These are phyloP conservation scores for Hydropsyche tenuis DNA, from an alignment of 1,140 invertebrate genomes.

Conservation along the genomic window DNA sequence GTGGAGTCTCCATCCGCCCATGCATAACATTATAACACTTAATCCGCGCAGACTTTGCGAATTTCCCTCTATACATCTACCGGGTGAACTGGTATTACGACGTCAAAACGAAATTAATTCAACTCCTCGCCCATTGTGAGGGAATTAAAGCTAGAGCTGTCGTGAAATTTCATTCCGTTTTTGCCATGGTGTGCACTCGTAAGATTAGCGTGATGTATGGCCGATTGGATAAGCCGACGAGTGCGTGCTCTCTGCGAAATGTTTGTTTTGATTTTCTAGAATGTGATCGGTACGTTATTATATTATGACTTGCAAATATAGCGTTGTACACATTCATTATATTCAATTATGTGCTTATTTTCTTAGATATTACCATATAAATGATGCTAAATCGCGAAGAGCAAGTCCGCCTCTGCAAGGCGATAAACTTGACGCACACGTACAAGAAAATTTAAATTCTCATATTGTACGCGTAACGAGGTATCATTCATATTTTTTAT, in stretches of 20 bases:
- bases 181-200: too few species aligned
- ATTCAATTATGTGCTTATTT: constrained; percentile 18
- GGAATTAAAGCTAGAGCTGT: not conserved
- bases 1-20: not conserved
- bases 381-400: constrained; percentile 17
- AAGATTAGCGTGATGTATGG: too few species aligned
- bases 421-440: not conserved
- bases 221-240: too few species aligned
- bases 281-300: too few species aligned
- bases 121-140: not conserved
- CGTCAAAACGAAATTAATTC: constrained; percentile 1
- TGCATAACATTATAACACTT: constrained; percentile 1
- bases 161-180: too few species aligned
- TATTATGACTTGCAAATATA: constrained; percentile 1
- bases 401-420: constrained; percentile 6
- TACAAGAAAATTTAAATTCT: not conserved
- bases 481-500: too few species aligned
- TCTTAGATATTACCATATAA: constrained; percentile 13
- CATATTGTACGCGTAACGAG: not conserved
- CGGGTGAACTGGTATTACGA: not conserved
- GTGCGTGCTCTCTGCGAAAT: too few species aligned
- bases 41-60: not conserved
- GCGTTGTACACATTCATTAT: constrained; percentile 2
- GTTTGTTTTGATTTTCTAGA: too few species aligned
- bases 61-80: not conserved